These are phyloP conservation scores for Cephus runcator DNA, from an alignment of 2,888 invertebrate genomes.

Conservation along the genomic window DNA sequence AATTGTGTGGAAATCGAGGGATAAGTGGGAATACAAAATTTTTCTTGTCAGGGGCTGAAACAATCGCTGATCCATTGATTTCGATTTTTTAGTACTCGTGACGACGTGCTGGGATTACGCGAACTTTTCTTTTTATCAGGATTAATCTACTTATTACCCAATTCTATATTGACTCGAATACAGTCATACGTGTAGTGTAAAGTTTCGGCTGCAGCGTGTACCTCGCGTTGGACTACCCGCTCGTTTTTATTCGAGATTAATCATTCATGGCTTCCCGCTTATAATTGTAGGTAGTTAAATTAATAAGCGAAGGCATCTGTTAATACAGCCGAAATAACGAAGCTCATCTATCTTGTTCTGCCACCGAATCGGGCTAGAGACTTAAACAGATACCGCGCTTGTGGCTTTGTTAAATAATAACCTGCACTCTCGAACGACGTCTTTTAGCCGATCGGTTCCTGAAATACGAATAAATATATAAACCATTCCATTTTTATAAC, in stretches of 20 bases:
- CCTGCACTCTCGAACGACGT: background rate
- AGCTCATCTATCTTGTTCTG: slow-evolving; percentile 49
- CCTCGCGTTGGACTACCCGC: slow-evolving; percentile 17
- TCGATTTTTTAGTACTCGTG: background rate
- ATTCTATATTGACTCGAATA: background rate
- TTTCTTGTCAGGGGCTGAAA: background rate
- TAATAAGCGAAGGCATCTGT: slow-evolving; percentile 56
- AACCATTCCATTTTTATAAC: background rate
- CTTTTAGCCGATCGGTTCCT: background rate
- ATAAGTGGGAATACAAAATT: background rate
- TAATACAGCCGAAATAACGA: slow-evolving; percentile 54
- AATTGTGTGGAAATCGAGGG: background rate
- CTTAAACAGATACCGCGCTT: background rate
- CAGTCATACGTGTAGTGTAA: background rate
- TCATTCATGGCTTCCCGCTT: slow-evolving; percentile 51
- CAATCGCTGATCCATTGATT: background rate
- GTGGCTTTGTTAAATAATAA: background rate
- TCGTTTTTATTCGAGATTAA: slow-evolving; percentile 52
- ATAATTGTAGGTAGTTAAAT: slow-evolving; percentile 59
- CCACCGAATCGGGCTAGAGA: slow-evolving; percentile 45
- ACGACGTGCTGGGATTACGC: background rate
- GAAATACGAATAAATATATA: background rate
- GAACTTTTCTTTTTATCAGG: background rate
- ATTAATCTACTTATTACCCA: background rate
- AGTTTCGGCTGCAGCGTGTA: background rate